A percentile compares a stretch with the other conserved stretches of the same genome.
phyloP scores from a whole-genome alignment of 2,113 vertebrate species.

The Phylloscopus trochilus region DNA sequence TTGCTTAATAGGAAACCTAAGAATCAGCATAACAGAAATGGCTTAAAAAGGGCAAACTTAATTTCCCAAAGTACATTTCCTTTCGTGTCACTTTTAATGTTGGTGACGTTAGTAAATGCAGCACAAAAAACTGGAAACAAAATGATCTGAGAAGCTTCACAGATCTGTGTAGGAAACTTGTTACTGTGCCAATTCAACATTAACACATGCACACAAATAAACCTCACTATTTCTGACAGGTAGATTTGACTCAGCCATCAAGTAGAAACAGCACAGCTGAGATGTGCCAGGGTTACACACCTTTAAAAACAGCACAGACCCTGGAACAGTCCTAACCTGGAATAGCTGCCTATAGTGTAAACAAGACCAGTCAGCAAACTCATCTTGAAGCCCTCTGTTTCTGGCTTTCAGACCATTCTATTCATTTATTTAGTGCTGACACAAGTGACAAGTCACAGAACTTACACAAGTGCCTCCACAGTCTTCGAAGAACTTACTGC shows the following conservation, averaged over 20 bases:
- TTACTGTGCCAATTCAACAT: neutral
- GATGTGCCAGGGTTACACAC: neutral
- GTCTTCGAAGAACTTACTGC: neutral
- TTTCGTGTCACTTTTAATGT: neutral
- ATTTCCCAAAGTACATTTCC: neutral
- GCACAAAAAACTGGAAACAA: neutral
- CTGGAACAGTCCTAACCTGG: neutral
- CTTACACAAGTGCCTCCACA: neutral
- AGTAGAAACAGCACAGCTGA: neutral
- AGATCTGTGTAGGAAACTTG: neutral
- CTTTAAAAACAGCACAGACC: neutral
- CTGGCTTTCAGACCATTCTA: neutral
- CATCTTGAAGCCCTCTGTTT: neutral
- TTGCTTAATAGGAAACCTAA: neutral
- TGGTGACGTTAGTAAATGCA: neutral
- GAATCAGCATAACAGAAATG: neutral
- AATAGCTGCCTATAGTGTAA: neutral
- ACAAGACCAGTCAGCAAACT: neutral
- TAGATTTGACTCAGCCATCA: neutral
- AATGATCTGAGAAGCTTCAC: neutral
- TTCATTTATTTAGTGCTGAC: neutral
- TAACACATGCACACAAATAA: neutral
- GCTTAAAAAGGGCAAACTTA: neutral
- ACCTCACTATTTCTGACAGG: neutral
- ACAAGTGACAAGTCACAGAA: conserved; percentile 16